Percentiles rank a stretch among this genome's conserved stretches.
These are phyloP conservation scores for Brachionus sp. DNA, from an alignment of 1,140 invertebrate genomes.

Conservation along the genomic window DNA sequence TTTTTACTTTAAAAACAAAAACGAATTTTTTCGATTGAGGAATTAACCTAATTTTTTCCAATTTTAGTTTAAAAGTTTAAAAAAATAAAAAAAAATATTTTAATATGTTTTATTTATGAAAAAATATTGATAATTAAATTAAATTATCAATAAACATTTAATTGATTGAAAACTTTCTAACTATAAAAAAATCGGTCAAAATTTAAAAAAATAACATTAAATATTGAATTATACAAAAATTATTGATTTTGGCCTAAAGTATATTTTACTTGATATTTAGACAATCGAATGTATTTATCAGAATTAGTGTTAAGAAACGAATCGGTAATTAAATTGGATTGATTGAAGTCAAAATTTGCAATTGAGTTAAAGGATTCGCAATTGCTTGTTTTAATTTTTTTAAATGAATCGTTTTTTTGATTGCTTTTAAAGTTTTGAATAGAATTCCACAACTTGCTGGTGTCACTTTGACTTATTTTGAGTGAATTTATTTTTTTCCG, in stretches of 20 bases:
- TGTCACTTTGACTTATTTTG: constrained; percentile 37
- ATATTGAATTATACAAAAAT: neutral
- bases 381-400: neutral
- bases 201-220: neutral
- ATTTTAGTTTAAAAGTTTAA: no score
- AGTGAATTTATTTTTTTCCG: constrained; percentile 13
- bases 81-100: no score
- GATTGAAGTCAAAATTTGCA: constrained; percentile 10
- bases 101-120: no score
- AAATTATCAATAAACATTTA: no score
- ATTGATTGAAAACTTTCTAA: neutral
- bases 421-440: constrained; percentile 38
- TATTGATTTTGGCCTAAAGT: neutral
- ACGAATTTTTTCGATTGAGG: no score
- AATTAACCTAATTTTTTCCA: no score
- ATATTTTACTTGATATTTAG: constrained; percentile 17
- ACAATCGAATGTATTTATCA: neutral
- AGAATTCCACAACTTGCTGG: neutral
- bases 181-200: neutral
- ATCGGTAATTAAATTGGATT: constrained; percentile 8
- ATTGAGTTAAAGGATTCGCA: neutral
- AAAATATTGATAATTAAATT: neutral
- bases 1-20: no score
- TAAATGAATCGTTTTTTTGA: neutral
- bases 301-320: neutral